Evolutionary conservation across 1,140 invertebrate genomes (phyloP).

Genomic region (Reticulitermes speratus): DNA sequence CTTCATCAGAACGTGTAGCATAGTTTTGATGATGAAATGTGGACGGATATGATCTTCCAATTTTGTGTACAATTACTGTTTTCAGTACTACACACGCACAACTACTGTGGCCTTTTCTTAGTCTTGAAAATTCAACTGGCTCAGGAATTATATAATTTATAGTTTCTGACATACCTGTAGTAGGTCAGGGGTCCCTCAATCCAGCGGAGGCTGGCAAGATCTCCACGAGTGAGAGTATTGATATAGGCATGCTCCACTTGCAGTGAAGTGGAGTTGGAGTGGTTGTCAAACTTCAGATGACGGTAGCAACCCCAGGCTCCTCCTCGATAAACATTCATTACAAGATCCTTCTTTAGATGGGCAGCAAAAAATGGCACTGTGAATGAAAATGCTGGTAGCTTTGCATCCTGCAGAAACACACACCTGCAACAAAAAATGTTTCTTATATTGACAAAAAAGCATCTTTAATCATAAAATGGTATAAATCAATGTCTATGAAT

Average conservation of each 20-base stretch:
- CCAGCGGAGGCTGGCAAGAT: conserved; percentile 90
- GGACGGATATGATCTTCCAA: too few relatives aligned
- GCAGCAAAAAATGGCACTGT: conserved; percentile 56
- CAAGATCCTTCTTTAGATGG: conserved; percentile 73
- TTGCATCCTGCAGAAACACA: conserved; percentile 66
- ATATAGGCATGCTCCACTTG: conserved; percentile 89
- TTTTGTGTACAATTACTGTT: too few relatives aligned
- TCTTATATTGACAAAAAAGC: too few relatives aligned
- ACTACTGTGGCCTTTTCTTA: too few relatives aligned
- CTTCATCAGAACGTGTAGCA: too few relatives aligned
- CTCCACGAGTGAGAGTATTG: conserved; percentile 85
- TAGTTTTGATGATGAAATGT: too few relatives aligned
- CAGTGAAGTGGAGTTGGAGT: conserved; percentile 57
- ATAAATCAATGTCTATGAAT: too few relatives aligned
- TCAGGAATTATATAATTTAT: conserved; percentile 24
- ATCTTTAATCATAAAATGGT: too few relatives aligned
- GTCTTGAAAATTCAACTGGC: not conserved
- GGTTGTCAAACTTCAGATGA: conserved; percentile 68
- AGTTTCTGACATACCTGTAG: conserved; percentile 45
- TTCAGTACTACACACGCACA: too few relatives aligned
- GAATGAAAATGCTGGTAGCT: conserved; percentile 60
- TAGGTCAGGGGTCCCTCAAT: conserved; percentile 80
- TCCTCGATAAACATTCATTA: conserved; percentile 78
- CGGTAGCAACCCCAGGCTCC: conserved; percentile 82
- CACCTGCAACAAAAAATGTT: conserved; percentile 42